These are phyloP conservation scores for Mongoloraphidia duomilia DNA, from an alignment of 2,888 invertebrate genomes.

Conservation along the genomic window DNA sequence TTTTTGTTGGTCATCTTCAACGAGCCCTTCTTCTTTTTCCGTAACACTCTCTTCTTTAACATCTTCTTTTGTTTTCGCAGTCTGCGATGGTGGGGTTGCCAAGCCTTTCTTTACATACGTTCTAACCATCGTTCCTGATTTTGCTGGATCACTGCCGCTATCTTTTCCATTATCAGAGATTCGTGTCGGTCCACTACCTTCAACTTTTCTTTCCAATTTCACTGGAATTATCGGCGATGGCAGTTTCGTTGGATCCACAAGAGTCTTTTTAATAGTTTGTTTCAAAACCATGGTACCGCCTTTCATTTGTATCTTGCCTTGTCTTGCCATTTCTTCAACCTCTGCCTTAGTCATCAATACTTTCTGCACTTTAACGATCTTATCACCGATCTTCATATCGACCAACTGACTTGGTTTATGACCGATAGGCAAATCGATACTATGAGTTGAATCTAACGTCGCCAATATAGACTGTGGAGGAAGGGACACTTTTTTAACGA, in stretches of 20 bases:
- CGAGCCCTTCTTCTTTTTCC: no score
- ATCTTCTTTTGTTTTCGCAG: constrained; percentile 4
- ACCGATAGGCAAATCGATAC: constrained; percentile 1
- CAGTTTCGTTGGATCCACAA: constrained; percentile 1
- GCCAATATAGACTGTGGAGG: constrained; percentile 12
- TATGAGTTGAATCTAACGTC: constrained; percentile 14
- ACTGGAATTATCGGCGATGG: neutral
- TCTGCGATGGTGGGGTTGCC: no score
- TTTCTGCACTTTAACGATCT: constrained; percentile 47
- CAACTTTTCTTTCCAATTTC: neutral
- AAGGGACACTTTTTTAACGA: constrained; percentile 7
- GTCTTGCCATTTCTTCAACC: constrained; percentile 48
- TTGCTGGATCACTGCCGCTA: constrained; percentile 3
- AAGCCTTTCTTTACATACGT: constrained; percentile 9
- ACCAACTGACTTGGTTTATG: constrained; percentile 8
- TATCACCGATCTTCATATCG: constrained; percentile 43
- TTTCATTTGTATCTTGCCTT: constrained; percentile 49
- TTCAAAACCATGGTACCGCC: constrained; percentile 24
- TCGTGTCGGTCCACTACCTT: neutral
- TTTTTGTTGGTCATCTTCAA: no score
- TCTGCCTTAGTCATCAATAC: constrained; percentile 52
- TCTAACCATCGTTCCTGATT: constrained; percentile 4
- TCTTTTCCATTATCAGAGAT: constrained; percentile 2
- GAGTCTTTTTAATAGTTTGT: constrained; percentile 9
- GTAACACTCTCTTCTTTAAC: no score